Evolutionary conservation across 2,113 vertebrate species (phyloP).

Genomic region (Scalopus aquaticus): DNA sequence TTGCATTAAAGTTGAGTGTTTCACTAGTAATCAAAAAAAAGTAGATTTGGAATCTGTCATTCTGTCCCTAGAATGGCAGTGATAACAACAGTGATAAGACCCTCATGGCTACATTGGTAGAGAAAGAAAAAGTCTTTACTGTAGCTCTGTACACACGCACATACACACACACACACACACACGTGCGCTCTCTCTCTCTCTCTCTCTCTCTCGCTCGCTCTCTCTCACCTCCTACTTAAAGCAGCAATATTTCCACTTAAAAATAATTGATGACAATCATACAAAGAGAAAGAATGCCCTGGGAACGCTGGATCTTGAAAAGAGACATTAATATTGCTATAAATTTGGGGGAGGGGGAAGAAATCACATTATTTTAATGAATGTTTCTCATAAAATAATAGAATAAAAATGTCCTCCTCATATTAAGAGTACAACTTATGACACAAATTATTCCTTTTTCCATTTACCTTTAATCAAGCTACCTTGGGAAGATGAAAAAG

Average conservation of each 20-base stretch:
- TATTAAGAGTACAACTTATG: slow-evolving; percentile 27
- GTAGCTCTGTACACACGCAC: neutral
- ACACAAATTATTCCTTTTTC: slow-evolving; percentile 48
- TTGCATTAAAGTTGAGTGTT: neutral
- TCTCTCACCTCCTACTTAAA: neutral
- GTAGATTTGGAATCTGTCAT: neutral
- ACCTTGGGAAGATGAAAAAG: slow-evolving; percentile 47
- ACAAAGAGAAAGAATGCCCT: slow-evolving; percentile 25
- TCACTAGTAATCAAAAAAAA: neutral
- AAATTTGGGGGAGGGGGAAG: neutral
- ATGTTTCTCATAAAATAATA: slow-evolving; percentile 64
- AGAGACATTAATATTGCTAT: neutral
- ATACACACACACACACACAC: neutral
- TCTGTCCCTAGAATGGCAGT: neutral
- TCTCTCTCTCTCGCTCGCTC: too few species aligned
- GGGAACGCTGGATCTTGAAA: neutral
- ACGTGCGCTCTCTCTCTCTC: too few species aligned
- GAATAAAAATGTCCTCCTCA: slow-evolving; percentile 53
- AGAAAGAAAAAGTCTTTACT: neutral
- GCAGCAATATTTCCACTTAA: neutral
- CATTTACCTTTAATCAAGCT: slow-evolving; percentile 58
- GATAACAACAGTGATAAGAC: neutral
- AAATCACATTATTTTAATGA: slow-evolving; percentile 61
- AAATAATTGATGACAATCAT: slow-evolving; percentile 38
- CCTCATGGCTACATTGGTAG: neutral